Evolutionary conservation across 1,140 invertebrate species (phyloP).

Genomic region (Eueides isabella): DNA sequence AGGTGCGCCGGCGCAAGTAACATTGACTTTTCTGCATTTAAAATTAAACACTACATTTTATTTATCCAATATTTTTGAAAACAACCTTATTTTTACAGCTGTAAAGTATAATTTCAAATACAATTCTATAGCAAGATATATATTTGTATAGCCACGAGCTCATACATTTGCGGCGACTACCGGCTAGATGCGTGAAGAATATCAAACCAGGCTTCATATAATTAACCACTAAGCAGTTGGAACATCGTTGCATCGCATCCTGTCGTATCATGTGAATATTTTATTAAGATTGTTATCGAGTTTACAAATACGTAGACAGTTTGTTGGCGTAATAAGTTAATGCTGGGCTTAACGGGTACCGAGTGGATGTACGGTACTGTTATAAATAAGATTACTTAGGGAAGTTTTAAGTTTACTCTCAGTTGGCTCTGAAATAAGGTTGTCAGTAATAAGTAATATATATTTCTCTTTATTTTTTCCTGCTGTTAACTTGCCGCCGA

Average conservation of each 20-base stretch:
- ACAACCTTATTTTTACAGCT: conserved; percentile 11
- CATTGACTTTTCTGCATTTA: conserved; percentile 30
- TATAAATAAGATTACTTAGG: conserved; percentile 10
- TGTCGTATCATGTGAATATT: conserved; percentile 52
- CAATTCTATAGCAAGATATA: not conserved
- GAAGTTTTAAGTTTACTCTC: not conserved
- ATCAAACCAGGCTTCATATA: conserved; percentile 53
- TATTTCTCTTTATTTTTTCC: no score
- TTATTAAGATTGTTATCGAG: conserved; percentile 49
- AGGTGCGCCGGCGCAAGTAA: conserved; percentile 53
- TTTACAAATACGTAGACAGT: conserved; percentile 35
- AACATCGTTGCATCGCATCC: conserved; percentile 47
- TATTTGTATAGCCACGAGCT: conserved; percentile 36
- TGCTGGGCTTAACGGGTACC: conserved; percentile 17
- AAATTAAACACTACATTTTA: conserved; percentile 22
- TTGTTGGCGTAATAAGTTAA: conserved; percentile 20
- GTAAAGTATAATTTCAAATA: conserved; percentile 6
- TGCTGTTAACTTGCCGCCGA: no score
- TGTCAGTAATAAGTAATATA: no score
- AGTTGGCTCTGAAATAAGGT: not conserved
- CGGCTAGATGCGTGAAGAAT: conserved; percentile 60
- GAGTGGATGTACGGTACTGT: not conserved
- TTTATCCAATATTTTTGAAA: conserved; percentile 3
- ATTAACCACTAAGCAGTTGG: conserved; percentile 53
- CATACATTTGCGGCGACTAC: conserved; percentile 54